These are phyloP conservation scores for Podarcis muralis DNA, from an alignment of 2,113 vertebrate genomes.

Conservation along the genomic window DNA sequence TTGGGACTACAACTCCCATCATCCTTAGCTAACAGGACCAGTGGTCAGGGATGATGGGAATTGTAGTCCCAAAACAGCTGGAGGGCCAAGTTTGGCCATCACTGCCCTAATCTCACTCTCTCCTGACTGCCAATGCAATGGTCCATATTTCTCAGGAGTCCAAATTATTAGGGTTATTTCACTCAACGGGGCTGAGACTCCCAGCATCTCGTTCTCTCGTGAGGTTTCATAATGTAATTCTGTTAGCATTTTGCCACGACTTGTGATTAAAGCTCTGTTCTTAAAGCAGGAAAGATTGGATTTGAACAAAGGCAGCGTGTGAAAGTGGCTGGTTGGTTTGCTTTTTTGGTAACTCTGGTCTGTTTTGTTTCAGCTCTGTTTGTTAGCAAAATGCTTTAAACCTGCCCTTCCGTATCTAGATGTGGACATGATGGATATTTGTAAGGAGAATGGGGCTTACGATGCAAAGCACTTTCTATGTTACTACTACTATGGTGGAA, in stretches of 20 bases:
- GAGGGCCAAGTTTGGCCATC: too few species aligned
- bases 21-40: too few species aligned
- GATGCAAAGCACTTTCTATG: constrained; percentile 99
- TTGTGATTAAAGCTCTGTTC: not conserved
- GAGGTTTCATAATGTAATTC: not conserved
- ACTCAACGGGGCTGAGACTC: too few species aligned
- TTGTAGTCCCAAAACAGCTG: too few species aligned
- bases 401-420: constrained; percentile 95
- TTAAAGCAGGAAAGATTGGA: not conserved
- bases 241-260: not conserved
- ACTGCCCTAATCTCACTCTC: not conserved
- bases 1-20: too few species aligned
- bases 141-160: not conserved
- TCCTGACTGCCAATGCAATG: not conserved
- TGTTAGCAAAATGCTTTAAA: constrained; percentile 99
- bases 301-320: not conserved
- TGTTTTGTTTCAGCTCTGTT: constrained; percentile 87
- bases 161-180: too few species aligned
- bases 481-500: constrained; percentile 98
- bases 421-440: constrained; percentile 99
- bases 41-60: too few species aligned
- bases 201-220: not conserved
- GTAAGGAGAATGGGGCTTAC: constrained; percentile 99
- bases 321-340: constrained; percentile 34
- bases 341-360: constrained; percentile 47